phyloP scores from a whole-genome alignment of 2,888 invertebrate species.

The Azorinus chamasolen region DNA sequence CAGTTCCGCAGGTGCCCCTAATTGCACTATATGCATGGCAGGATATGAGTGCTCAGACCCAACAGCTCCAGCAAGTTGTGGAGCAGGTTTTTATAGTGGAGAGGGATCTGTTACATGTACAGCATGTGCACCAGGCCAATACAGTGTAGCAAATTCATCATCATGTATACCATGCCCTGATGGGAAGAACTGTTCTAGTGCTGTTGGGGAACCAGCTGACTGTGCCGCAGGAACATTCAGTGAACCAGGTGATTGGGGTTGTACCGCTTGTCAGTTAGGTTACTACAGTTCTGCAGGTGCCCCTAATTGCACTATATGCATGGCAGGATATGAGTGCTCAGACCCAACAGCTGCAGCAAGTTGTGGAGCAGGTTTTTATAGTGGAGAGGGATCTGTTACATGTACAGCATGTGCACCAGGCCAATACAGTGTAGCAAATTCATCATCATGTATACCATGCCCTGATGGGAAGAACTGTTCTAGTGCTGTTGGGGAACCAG shows the following conservation, averaged over 20 bases:
- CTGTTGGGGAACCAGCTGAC: slow-evolving; percentile 42
- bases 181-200: slow-evolving; percentile 72
- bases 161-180: slow-evolving; percentile 76
- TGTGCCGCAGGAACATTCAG: slow-evolving; percentile 62
- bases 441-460: slow-evolving; percentile 40
- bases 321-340: slow-evolving; percentile 58
- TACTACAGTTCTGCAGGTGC: no score
- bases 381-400: slow-evolving; percentile 70
- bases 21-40: slow-evolving; percentile 72
- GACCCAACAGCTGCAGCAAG: slow-evolving; percentile 53
- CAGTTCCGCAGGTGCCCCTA: slow-evolving; percentile 61
- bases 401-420: slow-evolving; percentile 77
- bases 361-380: slow-evolving; percentile 79
- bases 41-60: slow-evolving; percentile 70
- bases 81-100: slow-evolving; percentile 66
- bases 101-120: slow-evolving; percentile 56
- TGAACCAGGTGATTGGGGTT: slow-evolving; percentile 41
- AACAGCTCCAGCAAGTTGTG: slow-evolving; percentile 52
- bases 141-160: slow-evolving; percentile 66
- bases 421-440: slow-evolving; percentile 42
- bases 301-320: slow-evolving; percentile 51
- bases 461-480: slow-evolving; percentile 60
- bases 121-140: slow-evolving; percentile 59
- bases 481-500: slow-evolving; percentile 44
- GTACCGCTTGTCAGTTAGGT: slow-evolving; percentile 69